A percentile compares a stretch with the other conserved stretches of the same genome.
These are phyloP conservation scores for Plodia interpunctella DNA, from an alignment of 1,140 invertebrate species.

Conservation along the genomic window DNA sequence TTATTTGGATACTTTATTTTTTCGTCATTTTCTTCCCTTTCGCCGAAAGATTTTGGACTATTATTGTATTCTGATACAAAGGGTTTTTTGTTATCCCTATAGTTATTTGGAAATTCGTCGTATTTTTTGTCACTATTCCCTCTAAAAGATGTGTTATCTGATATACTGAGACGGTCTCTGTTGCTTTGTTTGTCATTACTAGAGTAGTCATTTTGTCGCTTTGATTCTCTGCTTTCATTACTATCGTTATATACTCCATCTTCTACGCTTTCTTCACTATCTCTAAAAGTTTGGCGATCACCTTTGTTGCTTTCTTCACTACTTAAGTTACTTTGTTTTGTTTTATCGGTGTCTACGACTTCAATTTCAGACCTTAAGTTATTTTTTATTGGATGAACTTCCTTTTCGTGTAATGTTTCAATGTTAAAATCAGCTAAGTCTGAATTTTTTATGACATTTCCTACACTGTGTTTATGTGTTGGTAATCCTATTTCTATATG, in stretches of 20 bases:
- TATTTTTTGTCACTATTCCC: conserved; percentile 16
- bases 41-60: not conserved
- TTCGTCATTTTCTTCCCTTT: conserved; percentile 1
- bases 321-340: conserved; percentile 8
- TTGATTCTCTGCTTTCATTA: conserved; percentile 16
- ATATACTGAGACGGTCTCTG: not conserved
- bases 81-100: not conserved
- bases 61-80: not conserved
- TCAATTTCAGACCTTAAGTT: conserved; percentile 9
- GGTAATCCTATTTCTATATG: conserved; percentile 26
- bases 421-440: conserved; percentile 60
- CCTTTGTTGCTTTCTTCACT: not conserved
- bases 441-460: conserved; percentile 36
- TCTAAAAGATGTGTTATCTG: not conserved
- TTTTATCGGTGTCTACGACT: conserved; percentile 6
- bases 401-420: conserved; percentile 40
- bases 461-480: conserved; percentile 19
- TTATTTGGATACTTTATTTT: not conserved
- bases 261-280: conserved; percentile 16
- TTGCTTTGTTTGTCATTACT: not conserved
- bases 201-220: conserved; percentile 2
- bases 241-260: conserved; percentile 12
- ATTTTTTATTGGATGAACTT: conserved; percentile 8
- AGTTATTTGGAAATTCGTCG: not conserved
- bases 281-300: conserved; percentile 7